Percentiles rank a stretch among this genome's conserved stretches.
These are phyloP conservation scores for Ormyrus pomaceus DNA, from an alignment of 2,888 invertebrate genomes.

Conservation along the genomic window DNA sequence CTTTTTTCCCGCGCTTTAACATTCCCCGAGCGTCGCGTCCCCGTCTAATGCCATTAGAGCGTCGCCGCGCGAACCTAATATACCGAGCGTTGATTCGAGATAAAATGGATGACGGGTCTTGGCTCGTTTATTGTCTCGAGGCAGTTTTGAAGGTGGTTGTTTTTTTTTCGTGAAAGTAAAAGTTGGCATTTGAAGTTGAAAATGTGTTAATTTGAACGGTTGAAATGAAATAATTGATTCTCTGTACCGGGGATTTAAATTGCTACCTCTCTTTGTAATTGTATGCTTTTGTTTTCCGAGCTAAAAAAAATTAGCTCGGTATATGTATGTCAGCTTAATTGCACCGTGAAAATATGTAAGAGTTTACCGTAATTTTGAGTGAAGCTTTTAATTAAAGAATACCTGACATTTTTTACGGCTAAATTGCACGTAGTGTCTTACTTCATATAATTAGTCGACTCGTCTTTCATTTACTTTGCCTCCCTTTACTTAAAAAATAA, in stretches of 20 bases:
- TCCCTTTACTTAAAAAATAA: background rate
- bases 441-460: background rate
- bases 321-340: conserved; percentile 1
- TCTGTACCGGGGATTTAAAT: background rate
- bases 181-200: background rate
- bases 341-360: conserved; percentile 11
- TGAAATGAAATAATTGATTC: background rate
- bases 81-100: background rate
- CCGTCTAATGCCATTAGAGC: conserved; percentile 7
- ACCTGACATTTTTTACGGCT: background rate
- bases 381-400: conserved; percentile 23
- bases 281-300: background rate
- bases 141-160: too few relatives aligned
- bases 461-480: background rate
- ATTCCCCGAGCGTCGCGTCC: conserved; percentile 7
- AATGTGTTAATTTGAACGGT: background rate
- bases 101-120: background rate
- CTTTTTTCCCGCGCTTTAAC: background rate
- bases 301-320: too few relatives aligned
- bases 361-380: background rate
- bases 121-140: background rate
- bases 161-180: background rate
- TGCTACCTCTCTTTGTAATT: background rate
- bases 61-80: conserved; percentile 8
- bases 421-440: conserved; percentile 2